Percentiles rank a stretch among this genome's conserved stretches.
Conservation (phyloP, 2,113 vertebrate genomes). For the Neodontobutis hainanensis region DNA sequence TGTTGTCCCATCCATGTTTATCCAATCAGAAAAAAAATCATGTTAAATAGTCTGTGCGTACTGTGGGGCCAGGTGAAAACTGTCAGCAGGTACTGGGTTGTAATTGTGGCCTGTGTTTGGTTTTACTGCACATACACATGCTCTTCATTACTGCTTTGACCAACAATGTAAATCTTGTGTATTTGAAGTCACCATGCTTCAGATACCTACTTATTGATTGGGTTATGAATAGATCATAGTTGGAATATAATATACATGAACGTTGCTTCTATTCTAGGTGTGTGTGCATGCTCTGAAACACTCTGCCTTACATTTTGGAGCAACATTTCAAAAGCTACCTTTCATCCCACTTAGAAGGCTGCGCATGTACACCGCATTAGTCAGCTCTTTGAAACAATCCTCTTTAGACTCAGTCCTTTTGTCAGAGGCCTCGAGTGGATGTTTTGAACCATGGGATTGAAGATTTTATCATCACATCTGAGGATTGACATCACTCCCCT, state of each 20-base stretch:
- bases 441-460: conserved; percentile 32
- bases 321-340: conserved; percentile 60
- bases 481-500: conserved; percentile 32
- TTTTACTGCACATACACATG: too few relatives aligned
- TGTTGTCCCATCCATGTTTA: too few relatives aligned
- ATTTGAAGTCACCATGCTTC: too few relatives aligned
- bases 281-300: conserved; percentile 12
- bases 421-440: conserved; percentile 47
- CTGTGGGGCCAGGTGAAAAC: too few relatives aligned
- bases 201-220: conserved; percentile 8
- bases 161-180: too few relatives aligned
- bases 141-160: too few relatives aligned
- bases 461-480: conserved; percentile 34
- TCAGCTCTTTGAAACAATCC: conserved; percentile 56
- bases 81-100: too few relatives aligned
- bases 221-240: conserved; percentile 31
- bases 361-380: conserved; percentile 39
- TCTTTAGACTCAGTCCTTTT: conserved; percentile 35
- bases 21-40: too few relatives aligned
- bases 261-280: conserved; percentile 13
- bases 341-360: conserved; percentile 51
- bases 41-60: too few relatives aligned
- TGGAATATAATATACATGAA: conserved; percentile 17
- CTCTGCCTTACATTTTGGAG: conserved; percentile 26
- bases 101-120: too few relatives aligned